Base-by-base conservation (phyloP, 2,113 vertebrate genomes). In the Empidonax traillii region DNA sequence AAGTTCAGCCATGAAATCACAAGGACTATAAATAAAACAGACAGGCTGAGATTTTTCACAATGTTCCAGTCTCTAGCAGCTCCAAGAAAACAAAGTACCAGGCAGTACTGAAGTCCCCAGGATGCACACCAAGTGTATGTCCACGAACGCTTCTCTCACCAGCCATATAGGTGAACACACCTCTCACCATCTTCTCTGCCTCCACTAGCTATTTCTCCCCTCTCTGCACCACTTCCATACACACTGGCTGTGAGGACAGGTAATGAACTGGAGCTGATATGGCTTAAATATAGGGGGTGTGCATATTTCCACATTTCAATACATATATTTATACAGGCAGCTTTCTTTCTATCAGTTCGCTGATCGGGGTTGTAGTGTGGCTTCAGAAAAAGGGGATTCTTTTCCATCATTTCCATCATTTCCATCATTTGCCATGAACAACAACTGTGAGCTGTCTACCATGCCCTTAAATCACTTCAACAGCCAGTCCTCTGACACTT, bases 1-100 rank as follows among this genome's bases (percentile, higher is more conserved):
- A 55, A 78, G 90, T 76, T 93, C 90, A 86, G 55, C 72, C 58
- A 52, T 30, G 73, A 88, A 95, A 92, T 41, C 56, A 33, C 35
- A 65, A 33, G 27, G 44, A 30, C 53, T 84, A 19, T 61, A 89
- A 90, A 86, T 75, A 87, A 93, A 91, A 85, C 47, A 94, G 92
- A 80, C 41, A 63, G 76, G 22, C 37, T 55, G 41, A 93, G 33
- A 59, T 90, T 80, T 85, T 91, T 85, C 59, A 35, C 66, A 47
- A 37, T 55, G 24, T 33, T 66, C 9, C 35, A 47, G 58, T n/a
- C 2, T 3, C 51, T 25, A 55, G 37, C 55, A 71, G 10, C 46
- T 67, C 78, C 71, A 74, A 67, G 65, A 86, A 96, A 87, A 90
- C 61, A 43, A 90, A 84, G 25, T 55, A 61, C 37, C 44, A 14